Base-by-base conservation (phyloP, 2,888 invertebrate species). In the Siphonodentalium dalli region DNA sequence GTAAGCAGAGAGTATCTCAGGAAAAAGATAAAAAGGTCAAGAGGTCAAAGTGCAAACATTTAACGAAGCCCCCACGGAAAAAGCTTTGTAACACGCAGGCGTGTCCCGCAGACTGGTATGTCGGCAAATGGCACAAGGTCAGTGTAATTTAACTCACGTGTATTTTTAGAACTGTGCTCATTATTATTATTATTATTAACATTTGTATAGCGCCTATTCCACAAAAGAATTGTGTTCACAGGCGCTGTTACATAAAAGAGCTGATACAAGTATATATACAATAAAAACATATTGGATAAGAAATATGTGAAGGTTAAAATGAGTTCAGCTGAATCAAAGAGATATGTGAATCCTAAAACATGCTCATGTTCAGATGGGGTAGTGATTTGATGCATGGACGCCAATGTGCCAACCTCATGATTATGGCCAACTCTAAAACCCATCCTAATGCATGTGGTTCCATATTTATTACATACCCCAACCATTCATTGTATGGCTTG, bases 81-180 rank as follows among this genome's bases (percentile, higher is more conserved):
- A 59, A 63, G 21, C 55, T 66, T 20, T 77, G 77, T 59, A 74
- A 75, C 49, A 63, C 65, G 5, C 68, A 71, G 26, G 66, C 69
- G 28, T 72, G 72, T 60, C 67, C 68, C 7, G 93, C 96, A 0
- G 86, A 87, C 44, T 97, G 93, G 90, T 90, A 91, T 75, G 84
- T 88, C 24, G 93, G 90, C 47, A 90, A 90, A 5, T 98, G 97
- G 97, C 89, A 89, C 77, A 89, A 92, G 65, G 93, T 93, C 83
- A 85, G 87, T 79, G 11, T 43, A n/a, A 11, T 31, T 38, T 26
- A n/a, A 8, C 20, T n/a, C n/a, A n/a, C n/a, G n/a, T n/a, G n/a
- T n/a, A n/a, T n/a, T n/a, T n/a, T n/a, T 20, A 13, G 18, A 11
- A 13, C 9, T 34, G 21, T 7, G 5, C 8, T 27, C 13, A 8